Evolutionary conservation across 2,888 invertebrate species (phyloP), one percentile per base, ranked within the genome.

Genomic region (Geophilus truncorum): DNA sequence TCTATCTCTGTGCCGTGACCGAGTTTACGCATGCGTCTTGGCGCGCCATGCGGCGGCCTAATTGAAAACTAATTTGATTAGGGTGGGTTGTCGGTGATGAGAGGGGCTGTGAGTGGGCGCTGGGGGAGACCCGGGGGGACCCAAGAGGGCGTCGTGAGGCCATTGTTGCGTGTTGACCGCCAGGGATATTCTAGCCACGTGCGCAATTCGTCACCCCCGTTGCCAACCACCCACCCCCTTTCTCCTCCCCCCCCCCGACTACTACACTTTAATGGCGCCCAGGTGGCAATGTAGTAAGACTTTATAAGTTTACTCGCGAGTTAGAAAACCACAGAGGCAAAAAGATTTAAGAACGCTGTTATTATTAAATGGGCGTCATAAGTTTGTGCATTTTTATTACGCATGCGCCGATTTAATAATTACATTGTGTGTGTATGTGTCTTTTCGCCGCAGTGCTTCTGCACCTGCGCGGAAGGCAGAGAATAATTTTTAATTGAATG

Each of bases 31-130:
- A 62, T 62, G 62, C 62, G 62, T 62, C 62, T 62, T 62, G 62
- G 62, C 28, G 62, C 62, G 62, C 62, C 62, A 62, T 15, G 62
- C 62, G 62, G 45, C 62, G 62, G 62, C 28, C 62, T 62, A 62
- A 62, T 62, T 62, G 62, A 62, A 62, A 62, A 62, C 25, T 62
- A 62, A 62, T 62, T 62, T 62, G 62, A 62, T 62, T 62, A 62
- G 62, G 62, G 28, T 62, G 28, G 62, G 62, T 62, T 25, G 62
- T 62, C 62, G 62, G 62, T 62, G 62, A 62, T 62, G 62, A 62
- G 62, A 62, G 62, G 62, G 62, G 62, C 62, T 62, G 62, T 62
- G 62, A 62, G 62, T 62, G 62, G 62, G 62, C 62, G 62, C 62
- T 7, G 23, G 62, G 62, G 62, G 62, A 62, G 28, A 62, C 62